Evolutionary conservation across 92 coral and sea anemone species (phyloP).

Genomic region (Porites cylindrica): DNA sequence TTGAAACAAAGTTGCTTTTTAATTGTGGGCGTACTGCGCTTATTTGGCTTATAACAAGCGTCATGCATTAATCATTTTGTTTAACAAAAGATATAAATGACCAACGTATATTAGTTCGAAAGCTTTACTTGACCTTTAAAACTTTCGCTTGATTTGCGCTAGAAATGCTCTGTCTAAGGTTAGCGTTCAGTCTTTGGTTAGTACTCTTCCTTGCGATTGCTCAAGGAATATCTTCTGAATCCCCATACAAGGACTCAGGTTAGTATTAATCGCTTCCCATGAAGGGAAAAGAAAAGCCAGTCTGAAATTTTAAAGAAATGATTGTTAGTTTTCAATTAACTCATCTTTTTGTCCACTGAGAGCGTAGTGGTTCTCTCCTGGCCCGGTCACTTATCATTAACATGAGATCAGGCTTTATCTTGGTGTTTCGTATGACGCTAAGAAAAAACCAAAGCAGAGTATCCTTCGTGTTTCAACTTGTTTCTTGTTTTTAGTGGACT

Average conservation of each 20-base stretch:
- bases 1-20: background rate
- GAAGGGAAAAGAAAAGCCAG: too few species aligned
- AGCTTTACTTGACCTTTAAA: background rate
- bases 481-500: too few species aligned
- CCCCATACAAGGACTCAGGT: background rate
- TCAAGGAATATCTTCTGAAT: background rate
- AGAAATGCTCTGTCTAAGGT: conserved; percentile 22
- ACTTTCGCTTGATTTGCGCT: background rate
- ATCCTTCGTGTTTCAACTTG: too few species aligned
- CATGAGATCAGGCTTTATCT: too few species aligned
- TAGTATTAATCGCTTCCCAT: background rate
- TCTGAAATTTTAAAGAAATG: too few species aligned
- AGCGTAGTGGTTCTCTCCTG: too few species aligned
- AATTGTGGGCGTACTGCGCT: conserved; percentile 35
- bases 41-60: background rate
- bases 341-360: too few species aligned
- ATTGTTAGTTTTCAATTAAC: too few species aligned
- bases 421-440: too few species aligned
- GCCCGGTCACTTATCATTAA: too few species aligned
- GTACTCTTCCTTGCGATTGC: background rate
- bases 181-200: background rate
- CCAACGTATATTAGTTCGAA: background rate
- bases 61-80: background rate
- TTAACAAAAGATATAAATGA: conserved; percentile 30
- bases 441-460: too few species aligned